Base-by-base conservation (phyloP, 2,888 invertebrate genomes). In the Lordiphosa fenestrarum region DNA sequence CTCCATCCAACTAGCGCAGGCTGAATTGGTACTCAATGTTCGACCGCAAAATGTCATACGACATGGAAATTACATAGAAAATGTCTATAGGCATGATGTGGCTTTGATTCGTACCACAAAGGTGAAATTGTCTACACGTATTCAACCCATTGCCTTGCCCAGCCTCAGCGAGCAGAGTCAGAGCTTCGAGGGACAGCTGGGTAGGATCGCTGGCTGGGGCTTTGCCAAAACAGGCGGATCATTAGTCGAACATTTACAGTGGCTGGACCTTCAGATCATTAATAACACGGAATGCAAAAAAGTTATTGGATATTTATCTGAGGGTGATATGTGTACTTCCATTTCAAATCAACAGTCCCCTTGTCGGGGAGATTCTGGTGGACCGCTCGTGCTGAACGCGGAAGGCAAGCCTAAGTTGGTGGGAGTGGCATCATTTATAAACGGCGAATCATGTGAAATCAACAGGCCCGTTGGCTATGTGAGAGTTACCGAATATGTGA, bases 311-410 rank as follows among this genome's bases (percentile, higher is more conserved):
- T 3, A 12, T 5, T 3, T 46, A 35, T 0, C 33, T 6, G 5
- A 6, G 4, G 19, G 12, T 33, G 2, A 0, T 10, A 7, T 51
- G 3, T 35, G 51, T 7, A 33, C 33, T 1, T 2, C 12, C 6
- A 9, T 21, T 1, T 7, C 19, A 25, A 10, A 50, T 6, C 9
- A 3, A 6, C 15, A 23, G 21, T 35, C 51, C 6, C 2, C 5
- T 7, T 51, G 51, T 13, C 1, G 0, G 1, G 51, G 51, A 13
- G 51, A 52, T 10, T 42, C 51, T 42, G 42, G 42, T 10, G 51
- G 51, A 3, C 51, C 51, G 10, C 12, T 52, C 13, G 42, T 52
- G 9, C 21, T 36, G 1, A 1, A 42, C 3, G 3, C 12, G 15
- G 23, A 42, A 6, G 9, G 10, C 3, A 51, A 30, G 19, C 19